These are phyloP conservation scores for Armadillidium nasatum DNA, from an alignment of 1,140 invertebrate species.

Conservation along the genomic window DNA sequence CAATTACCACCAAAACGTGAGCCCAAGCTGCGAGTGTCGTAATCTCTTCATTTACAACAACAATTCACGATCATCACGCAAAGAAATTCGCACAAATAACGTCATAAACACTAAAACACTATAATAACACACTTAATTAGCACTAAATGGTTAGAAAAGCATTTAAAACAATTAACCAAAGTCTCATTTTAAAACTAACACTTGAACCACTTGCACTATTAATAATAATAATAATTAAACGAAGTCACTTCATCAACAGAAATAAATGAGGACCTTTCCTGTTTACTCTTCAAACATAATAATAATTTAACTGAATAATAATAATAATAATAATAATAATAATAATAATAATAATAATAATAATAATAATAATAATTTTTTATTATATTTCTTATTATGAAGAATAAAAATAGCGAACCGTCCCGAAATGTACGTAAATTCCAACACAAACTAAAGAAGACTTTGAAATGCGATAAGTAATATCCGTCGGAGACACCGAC, in stretches of 20 bases:
- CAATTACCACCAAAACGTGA: too few species aligned
- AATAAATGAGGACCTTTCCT: neutral
- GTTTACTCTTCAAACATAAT: neutral
- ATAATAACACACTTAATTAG: neutral
- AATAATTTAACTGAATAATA: slow-evolving; percentile 14
- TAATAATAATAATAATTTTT: neutral
- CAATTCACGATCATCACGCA: neutral
- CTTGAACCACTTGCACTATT: neutral
- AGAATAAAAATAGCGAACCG: too few species aligned
- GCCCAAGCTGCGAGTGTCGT: neutral
- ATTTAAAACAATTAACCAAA: neutral
- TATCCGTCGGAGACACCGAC: too few species aligned
- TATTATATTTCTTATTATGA: too few species aligned
- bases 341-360: slow-evolving; percentile 13
- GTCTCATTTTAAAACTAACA: neutral
- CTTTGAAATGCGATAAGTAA: too few species aligned
- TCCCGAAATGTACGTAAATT: too few species aligned
- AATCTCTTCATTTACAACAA: neutral
- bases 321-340: slow-evolving; percentile 20
- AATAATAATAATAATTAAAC: neutral
- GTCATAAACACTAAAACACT: neutral
- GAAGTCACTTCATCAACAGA: neutral
- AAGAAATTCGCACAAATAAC: too few species aligned
- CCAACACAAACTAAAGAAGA: too few species aligned
- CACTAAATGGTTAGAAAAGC: neutral